These are phyloP conservation scores for Galemys pyrenaicus DNA, from an alignment of 2,113 vertebrate genomes.

Conservation along the genomic window DNA sequence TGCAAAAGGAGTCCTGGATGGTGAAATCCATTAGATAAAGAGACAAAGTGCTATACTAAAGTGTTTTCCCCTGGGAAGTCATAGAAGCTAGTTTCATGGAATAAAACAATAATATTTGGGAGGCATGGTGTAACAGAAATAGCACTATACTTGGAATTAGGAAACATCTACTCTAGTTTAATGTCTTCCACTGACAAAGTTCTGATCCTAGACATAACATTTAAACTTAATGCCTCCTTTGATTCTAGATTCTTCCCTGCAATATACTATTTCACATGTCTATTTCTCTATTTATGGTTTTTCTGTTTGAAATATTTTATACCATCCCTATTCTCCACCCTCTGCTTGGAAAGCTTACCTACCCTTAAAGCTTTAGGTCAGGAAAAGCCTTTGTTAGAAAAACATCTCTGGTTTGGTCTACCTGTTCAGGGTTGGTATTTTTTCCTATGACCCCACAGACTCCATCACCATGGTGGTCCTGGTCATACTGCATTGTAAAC, in stretches of 20 bases:
- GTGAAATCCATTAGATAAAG: not conserved
- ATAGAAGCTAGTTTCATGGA: not conserved
- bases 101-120: not conserved
- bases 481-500: not conserved
- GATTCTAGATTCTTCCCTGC: not conserved
- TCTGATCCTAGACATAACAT: not conserved
- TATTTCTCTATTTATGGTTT: not conserved
- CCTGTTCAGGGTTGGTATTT: not conserved
- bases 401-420: not conserved
- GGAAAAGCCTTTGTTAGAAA: not conserved
- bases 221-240: not conserved
- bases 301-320: not conserved
- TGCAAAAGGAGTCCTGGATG: not conserved
- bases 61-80: not conserved
- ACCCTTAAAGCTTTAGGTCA: not conserved
- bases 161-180: not conserved
- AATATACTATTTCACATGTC: not conserved
- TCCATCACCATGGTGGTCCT: too few relatives aligned
- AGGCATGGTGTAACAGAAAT: not conserved
- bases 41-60: not conserved
- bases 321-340: not conserved
- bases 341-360: constrained; percentile 23
- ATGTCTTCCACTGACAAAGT: constrained; percentile 15
- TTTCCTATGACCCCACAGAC: not conserved
- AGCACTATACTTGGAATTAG: not conserved